These are phyloP conservation scores for Camptogramma bilineatum DNA, from an alignment of 2,888 invertebrate genomes.

Conservation along the genomic window DNA sequence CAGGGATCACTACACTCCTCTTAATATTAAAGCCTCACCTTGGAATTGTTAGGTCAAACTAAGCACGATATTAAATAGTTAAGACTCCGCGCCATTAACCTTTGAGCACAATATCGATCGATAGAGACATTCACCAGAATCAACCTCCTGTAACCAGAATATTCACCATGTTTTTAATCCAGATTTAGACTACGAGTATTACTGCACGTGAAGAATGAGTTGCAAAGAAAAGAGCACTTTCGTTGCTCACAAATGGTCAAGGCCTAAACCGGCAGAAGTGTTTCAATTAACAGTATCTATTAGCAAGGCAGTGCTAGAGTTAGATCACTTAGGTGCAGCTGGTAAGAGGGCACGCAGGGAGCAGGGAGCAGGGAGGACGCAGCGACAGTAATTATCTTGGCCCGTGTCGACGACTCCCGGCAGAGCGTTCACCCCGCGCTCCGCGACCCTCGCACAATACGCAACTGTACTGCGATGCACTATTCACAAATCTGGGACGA, in stretches of 20 bases:
- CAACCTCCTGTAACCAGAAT: slow-evolving; percentile 16
- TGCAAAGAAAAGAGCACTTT: slow-evolving; percentile 25
- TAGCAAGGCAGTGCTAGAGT: slow-evolving; percentile 48
- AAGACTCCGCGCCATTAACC: slow-evolving; percentile 63
- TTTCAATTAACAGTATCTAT: slow-evolving; percentile 60
- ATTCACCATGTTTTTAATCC: background rate
- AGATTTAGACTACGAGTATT: background rate
- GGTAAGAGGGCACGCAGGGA: slow-evolving; percentile 61
- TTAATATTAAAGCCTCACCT: slow-evolving; percentile 55
- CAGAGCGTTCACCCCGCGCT: slow-evolving; percentile 79
- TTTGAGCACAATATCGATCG: slow-evolving; percentile 56
- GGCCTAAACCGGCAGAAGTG: slow-evolving; percentile 48
- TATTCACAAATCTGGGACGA: slow-evolving; percentile 72
- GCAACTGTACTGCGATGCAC: slow-evolving; percentile 69
- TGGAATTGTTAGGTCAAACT: slow-evolving; percentile 57
- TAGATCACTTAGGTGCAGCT: slow-evolving; percentile 50
- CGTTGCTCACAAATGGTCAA: slow-evolving; percentile 37
- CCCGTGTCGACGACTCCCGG: slow-evolving; percentile 80
- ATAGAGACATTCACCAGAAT: slow-evolving; percentile 26
- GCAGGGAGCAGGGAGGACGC: slow-evolving; percentile 67
- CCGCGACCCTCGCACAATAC: slow-evolving; percentile 71
- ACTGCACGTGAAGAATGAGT: background rate
- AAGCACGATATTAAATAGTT: slow-evolving; percentile 60
- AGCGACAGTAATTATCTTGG: slow-evolving; percentile 82
- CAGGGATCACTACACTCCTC: slow-evolving; percentile 50